A percentile compares a stretch with the other conserved stretches of the same genome.
phyloP scores from a whole-genome alignment of 2,113 vertebrate genomes.

The Diglossa brunneiventris region DNA sequence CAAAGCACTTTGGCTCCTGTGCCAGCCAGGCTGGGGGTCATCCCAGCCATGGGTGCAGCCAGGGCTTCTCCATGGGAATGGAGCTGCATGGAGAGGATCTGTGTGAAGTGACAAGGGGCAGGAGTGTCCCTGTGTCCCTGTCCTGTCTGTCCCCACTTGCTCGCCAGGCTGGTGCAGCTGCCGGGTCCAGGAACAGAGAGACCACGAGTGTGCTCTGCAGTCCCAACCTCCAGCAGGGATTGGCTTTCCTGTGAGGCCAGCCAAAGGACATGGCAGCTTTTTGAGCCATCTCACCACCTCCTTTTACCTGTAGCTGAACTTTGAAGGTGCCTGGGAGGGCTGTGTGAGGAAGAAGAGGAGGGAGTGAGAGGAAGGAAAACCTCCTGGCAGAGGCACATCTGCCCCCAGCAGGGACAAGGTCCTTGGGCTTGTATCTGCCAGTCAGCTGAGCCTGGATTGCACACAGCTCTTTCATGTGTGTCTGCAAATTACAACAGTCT shows the following conservation, averaged over 20 bases:
- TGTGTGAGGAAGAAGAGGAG: neutral
- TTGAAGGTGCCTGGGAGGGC: neutral
- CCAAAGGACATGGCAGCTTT: rapidly evolving
- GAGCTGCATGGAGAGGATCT: neutral
- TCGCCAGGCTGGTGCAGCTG: neutral
- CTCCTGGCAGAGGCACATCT: neutral
- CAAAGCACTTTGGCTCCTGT: neutral
- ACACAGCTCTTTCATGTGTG: neutral
- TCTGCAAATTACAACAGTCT: neutral
- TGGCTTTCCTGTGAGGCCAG: rapidly evolving
- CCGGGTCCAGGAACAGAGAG: neutral
- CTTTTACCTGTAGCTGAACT: neutral
- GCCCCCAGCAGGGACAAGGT: neutral
- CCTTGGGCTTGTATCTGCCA: neutral
- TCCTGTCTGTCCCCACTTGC: neutral
- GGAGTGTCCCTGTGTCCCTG: neutral
- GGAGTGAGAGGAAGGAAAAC: neutral
- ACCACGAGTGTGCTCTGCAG: rapidly evolving
- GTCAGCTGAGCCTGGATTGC: neutral
- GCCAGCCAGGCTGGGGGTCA: neutral
- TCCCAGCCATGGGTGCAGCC: neutral
- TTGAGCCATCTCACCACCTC: neutral
- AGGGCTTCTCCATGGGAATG: neutral
- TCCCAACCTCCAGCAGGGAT: neutral
- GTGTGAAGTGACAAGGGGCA: neutral